phyloP scores from a whole-genome alignment of 1,140 invertebrate species.

The Zaprionus capensis region DNA sequence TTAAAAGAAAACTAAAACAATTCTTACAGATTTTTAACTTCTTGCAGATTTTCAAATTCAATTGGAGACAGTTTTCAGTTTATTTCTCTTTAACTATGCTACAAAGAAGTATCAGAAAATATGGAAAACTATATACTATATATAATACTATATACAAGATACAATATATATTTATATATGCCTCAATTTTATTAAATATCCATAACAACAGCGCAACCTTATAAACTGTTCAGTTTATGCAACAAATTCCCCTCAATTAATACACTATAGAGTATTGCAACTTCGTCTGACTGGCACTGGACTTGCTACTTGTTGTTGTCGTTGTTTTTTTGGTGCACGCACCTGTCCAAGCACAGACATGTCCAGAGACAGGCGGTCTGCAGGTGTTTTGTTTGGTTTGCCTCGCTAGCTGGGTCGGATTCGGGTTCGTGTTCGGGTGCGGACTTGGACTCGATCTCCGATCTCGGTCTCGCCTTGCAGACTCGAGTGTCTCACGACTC shows the following conservation, averaged over 20 bases:
- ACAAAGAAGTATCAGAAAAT: too few relatives aligned
- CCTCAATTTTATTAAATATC: too few relatives aligned
- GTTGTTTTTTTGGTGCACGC: conserved; percentile 55
- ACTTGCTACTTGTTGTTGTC: conserved; percentile 32
- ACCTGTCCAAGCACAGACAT: conserved; percentile 68
- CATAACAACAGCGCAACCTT: background rate
- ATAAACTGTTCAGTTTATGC: background rate
- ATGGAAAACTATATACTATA: too few relatives aligned
- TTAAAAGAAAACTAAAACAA: too few relatives aligned
- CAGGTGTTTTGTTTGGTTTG: conserved; percentile 78
- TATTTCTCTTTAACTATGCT: too few relatives aligned
- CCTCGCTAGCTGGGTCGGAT: conserved; percentile 20
- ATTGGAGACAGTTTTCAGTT: too few relatives aligned
- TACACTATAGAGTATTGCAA: conserved; percentile 4
- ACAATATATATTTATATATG: too few relatives aligned
- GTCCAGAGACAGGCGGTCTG: conserved; percentile 73
- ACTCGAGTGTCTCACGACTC: conserved; percentile 18
- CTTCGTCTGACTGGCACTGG: background rate
- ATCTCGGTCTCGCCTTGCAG: conserved; percentile 17
- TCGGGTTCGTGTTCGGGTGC: background rate
- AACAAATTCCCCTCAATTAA: background rate
- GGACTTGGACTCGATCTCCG: conserved; percentile 14
- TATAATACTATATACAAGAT: too few relatives aligned
- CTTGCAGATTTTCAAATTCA: too few relatives aligned
- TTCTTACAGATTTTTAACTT: too few relatives aligned